Evolutionary conservation across 2,113 vertebrate genomes (phyloP).

Genomic region (Thunnus maccoyii): DNA sequence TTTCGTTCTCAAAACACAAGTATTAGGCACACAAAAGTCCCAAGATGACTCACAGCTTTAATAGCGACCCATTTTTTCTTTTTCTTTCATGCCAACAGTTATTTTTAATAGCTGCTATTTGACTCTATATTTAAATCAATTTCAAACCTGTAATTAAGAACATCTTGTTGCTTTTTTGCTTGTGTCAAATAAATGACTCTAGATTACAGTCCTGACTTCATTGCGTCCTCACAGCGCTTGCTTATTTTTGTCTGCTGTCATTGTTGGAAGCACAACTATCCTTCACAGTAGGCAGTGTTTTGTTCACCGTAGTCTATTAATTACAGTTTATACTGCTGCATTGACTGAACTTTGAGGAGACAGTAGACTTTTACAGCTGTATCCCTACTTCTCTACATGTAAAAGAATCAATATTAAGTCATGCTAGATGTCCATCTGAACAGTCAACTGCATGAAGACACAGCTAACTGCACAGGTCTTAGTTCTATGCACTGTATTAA

Average conservation of each 20-base stretch:
- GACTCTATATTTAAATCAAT: neutral
- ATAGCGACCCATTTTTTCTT: neutral
- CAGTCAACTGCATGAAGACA: constrained; percentile 15
- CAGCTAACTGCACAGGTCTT: constrained; percentile 5
- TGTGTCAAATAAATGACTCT: neutral
- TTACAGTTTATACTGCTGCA: neutral
- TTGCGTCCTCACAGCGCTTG: neutral
- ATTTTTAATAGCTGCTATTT: neutral
- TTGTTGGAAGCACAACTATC: constrained; percentile 1
- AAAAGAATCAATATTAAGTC: constrained; percentile 18
- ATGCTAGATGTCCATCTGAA: constrained; percentile 7
- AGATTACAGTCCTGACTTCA: neutral
- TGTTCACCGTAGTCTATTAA: constrained; percentile 28
- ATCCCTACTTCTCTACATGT: neutral
- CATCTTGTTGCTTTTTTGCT: neutral
- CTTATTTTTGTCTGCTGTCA: neutral
- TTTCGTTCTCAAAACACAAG: neutral
- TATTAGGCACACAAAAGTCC: neutral
- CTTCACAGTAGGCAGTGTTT: constrained; percentile 4
- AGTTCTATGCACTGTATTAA: constrained; percentile 6
- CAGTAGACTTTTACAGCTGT: constrained; percentile 5
- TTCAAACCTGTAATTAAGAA: neutral
- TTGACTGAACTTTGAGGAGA: constrained; percentile 5
- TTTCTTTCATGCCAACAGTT: neutral
- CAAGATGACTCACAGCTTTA: neutral